These are phyloP conservation scores for Camelus dromedarius DNA, from an alignment of 2,113 vertebrate genomes.

Conservation along the genomic window DNA sequence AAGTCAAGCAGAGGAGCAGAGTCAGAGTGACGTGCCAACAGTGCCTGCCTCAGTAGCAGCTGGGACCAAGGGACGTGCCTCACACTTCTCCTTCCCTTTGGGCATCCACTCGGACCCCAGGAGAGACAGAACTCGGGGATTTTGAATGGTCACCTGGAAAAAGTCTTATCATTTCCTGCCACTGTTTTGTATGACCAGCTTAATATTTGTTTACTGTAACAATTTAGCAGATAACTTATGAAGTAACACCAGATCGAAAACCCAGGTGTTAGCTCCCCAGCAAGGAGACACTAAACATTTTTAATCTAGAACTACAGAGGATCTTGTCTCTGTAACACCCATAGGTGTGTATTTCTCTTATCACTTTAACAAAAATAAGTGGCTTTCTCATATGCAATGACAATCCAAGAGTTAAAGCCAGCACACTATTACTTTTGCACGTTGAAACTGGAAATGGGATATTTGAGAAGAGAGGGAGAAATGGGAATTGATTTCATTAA, in stretches of 20 bases:
- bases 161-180: background rate
- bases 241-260: background rate
- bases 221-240: background rate
- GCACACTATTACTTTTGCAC: background rate
- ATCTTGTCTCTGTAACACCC: background rate
- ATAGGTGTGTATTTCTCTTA: background rate
- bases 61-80: background rate
- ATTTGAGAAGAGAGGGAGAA: background rate
- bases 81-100: background rate
- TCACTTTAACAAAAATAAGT: background rate
- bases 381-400: background rate
- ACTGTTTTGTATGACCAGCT: background rate
- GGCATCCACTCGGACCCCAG: background rate
- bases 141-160: background rate
- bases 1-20: background rate
- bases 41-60: too few relatives aligned
- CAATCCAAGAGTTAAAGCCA: background rate
- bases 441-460: background rate
- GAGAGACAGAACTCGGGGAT: background rate
- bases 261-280: background rate
- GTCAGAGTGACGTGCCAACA: background rate
- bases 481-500: constrained; percentile 44
- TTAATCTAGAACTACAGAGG: background rate
- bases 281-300: background rate
- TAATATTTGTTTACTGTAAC: background rate